Evolutionary conservation across 1,140 invertebrate species (phyloP).

Genomic region (Diorhabda carinulata): DNA sequence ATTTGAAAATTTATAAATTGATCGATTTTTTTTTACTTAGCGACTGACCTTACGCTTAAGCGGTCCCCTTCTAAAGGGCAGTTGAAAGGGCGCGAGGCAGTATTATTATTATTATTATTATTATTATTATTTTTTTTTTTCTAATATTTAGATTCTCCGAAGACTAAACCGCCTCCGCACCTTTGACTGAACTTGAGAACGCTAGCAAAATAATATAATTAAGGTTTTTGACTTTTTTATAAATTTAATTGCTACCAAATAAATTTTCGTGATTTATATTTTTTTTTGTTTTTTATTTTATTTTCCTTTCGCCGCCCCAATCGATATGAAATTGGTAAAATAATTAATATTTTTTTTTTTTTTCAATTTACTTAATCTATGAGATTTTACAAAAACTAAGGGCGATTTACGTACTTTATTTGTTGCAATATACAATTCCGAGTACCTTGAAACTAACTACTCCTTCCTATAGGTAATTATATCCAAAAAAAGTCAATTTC

Average conservation of each 20-base stretch:
- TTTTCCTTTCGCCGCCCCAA: conserved; percentile 15
- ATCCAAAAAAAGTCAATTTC: too few species aligned
- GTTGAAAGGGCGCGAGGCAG: conserved; percentile 25
- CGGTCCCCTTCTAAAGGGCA: conserved; percentile 32
- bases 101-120: conserved; percentile 24
- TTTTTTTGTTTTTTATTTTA: conserved; percentile 41
- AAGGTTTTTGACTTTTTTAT: conserved; percentile 42
- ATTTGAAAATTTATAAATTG: conserved; percentile 46
- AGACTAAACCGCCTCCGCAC: conserved; percentile 37
- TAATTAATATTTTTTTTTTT: too few species aligned
- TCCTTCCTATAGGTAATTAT: too few species aligned
- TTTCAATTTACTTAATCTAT: too few species aligned
- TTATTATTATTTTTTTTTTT: conserved; percentile 4
- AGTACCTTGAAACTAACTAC: too few species aligned
- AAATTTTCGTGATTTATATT: conserved; percentile 48
- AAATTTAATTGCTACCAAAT: conserved; percentile 49
- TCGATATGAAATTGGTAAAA: too few species aligned
- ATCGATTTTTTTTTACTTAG: conserved; percentile 36
- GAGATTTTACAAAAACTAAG: too few species aligned
- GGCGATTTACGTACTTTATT: too few species aligned
- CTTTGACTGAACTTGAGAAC: conserved; percentile 32
- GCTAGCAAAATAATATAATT: conserved; percentile 38
- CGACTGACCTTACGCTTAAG: conserved; percentile 42
- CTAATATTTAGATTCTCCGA: conserved; percentile 11
- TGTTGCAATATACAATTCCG: too few species aligned